phyloP scores from a whole-genome alignment of 37 sponge, comb jelly and placozoan species.

The Spongilla lacustris region DNA sequence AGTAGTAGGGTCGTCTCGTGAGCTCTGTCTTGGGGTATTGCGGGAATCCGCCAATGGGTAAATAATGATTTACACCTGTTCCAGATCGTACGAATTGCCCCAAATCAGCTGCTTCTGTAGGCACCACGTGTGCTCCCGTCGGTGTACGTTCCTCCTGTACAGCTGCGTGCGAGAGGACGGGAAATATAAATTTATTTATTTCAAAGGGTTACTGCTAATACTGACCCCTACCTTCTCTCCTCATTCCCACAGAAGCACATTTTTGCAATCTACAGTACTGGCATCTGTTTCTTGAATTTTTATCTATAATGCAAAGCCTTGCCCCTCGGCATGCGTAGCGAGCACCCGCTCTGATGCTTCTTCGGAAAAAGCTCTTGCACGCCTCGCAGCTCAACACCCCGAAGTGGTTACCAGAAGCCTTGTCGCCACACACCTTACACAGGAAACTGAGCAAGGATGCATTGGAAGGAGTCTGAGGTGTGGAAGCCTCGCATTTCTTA shows the following conservation, averaged over 20 bases:
- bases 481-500: too few species aligned
- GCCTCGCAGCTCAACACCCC: conserved; percentile 80
- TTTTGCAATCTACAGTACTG: conserved; percentile 75
- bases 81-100: too few species aligned
- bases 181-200: too few species aligned
- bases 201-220: too few species aligned
- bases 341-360: conserved; percentile 54
- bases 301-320: conserved; percentile 58
- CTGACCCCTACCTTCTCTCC: conserved; percentile 59
- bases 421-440: conserved; percentile 35
- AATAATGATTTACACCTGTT: too few species aligned
- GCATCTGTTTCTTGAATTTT: conserved; percentile 76
- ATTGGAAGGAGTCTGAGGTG: too few species aligned
- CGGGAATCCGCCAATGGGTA: too few species aligned
- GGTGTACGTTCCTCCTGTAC: conserved; percentile 65
- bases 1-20: too few species aligned
- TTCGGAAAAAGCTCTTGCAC: conserved; percentile 77
- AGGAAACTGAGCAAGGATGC: too few species aligned
- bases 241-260: conserved; percentile 68
- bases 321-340: conserved; percentile 59
- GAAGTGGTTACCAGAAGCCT: conserved; percentile 72
- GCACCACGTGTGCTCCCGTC: too few species aligned
- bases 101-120: too few species aligned
- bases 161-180: conserved; percentile 6
- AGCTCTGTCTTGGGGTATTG: too few species aligned